A percentile compares a stretch with the other conserved stretches of the same genome.
Conservation (phyloP, 2,113 vertebrate genomes). For the Microtus ochrogaster region DNA sequence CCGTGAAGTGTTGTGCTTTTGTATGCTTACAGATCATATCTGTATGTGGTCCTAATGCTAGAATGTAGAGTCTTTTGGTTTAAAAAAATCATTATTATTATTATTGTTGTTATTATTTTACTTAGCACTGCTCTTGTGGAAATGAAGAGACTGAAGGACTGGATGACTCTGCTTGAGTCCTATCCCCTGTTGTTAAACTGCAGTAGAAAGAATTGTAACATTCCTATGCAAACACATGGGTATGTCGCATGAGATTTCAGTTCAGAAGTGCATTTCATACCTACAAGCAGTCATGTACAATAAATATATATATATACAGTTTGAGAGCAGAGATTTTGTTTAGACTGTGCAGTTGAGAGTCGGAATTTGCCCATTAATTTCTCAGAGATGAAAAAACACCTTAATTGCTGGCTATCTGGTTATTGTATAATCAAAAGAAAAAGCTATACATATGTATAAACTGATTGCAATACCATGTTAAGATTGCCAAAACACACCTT, state of each 20-base stretch:
- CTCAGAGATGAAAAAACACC: conserved; percentile 93
- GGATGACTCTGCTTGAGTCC: conserved; percentile 87
- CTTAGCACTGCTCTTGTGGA: conserved; percentile 83
- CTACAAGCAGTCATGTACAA: conserved; percentile 99
- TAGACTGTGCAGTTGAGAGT: conserved; percentile 90
- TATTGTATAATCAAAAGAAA: conserved; percentile 78
- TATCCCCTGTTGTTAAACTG: conserved; percentile 85
- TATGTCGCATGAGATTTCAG: conserved; percentile 94
- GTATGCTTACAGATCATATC: conserved; percentile 80
- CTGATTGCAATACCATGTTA: conserved; percentile 75
- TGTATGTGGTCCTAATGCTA: conserved; percentile 78
- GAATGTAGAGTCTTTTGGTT: conserved; percentile 82
- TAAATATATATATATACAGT: conserved; percentile 92
- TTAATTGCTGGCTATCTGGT: conserved; percentile 93
- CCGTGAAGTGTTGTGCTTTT: conserved; percentile 89
- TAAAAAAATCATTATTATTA: conserved; percentile 64
- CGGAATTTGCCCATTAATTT: conserved; percentile 92
- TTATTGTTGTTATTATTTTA: conserved; percentile 66
- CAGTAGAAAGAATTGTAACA: conserved; percentile 88
- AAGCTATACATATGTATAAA: conserved; percentile 80
- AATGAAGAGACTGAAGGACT: conserved; percentile 83
- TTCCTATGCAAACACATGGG: conserved; percentile 93
- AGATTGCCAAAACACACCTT: conserved; percentile 66
- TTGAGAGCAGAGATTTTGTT: conserved; percentile 95
- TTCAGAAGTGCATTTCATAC: conserved; percentile 97